These are phyloP conservation scores for Polyommatus iphigenia DNA, from an alignment of 2,888 invertebrate species.

Conservation along the genomic window DNA sequence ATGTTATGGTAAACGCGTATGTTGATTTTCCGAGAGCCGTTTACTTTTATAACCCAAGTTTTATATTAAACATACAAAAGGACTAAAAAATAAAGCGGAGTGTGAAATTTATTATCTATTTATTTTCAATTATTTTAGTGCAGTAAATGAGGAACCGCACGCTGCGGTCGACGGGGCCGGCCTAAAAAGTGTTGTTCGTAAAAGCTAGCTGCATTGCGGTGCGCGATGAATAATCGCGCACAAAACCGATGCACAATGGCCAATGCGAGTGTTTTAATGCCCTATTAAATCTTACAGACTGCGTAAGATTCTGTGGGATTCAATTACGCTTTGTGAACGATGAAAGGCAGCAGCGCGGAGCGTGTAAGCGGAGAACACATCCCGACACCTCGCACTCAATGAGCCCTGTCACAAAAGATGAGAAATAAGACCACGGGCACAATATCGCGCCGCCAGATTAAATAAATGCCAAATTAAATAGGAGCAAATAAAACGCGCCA, in stretches of 20 bases:
- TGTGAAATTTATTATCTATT: slow-evolving; percentile 39
- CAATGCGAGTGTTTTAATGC: slow-evolving; percentile 80
- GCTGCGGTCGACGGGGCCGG: slow-evolving; percentile 56
- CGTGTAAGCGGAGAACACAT: slow-evolving; percentile 77
- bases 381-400: slow-evolving; percentile 79
- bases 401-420: slow-evolving; percentile 78
- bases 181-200: slow-evolving; percentile 64
- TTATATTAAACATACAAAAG: background rate
- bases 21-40: background rate
- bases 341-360: slow-evolving; percentile 75
- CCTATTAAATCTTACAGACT: slow-evolving; percentile 79
- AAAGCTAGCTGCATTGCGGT: slow-evolving; percentile 67
- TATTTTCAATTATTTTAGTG: slow-evolving; percentile 44
- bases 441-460: slow-evolving; percentile 74
- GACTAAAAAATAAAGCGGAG: background rate
- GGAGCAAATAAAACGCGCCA: slow-evolving; percentile 75
- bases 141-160: slow-evolving; percentile 57
- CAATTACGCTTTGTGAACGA: slow-evolving; percentile 79
- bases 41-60: background rate
- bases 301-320: slow-evolving; percentile 80
- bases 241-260: slow-evolving; percentile 76
- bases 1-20: background rate
- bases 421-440: slow-evolving; percentile 60
- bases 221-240: slow-evolving; percentile 75
- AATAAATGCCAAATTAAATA: slow-evolving; percentile 81